phyloP scores from a whole-genome alignment of 2,113 vertebrate genomes.

The Archilochus colubris region DNA sequence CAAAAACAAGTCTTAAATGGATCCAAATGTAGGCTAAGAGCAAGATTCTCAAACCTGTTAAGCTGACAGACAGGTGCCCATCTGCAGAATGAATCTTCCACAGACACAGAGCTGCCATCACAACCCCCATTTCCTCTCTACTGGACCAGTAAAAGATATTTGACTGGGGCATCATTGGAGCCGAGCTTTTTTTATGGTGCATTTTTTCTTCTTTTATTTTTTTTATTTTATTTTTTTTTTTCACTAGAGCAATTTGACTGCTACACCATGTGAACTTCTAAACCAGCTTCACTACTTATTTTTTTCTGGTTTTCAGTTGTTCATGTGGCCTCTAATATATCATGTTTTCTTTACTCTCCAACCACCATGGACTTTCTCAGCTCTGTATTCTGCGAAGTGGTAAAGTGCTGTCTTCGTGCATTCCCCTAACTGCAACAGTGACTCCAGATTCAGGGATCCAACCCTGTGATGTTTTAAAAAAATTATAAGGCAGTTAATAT shows the following conservation, averaged over 20 bases:
- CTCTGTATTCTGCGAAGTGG: background rate
- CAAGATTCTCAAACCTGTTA: background rate
- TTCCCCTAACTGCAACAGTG: background rate
- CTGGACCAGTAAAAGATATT: background rate
- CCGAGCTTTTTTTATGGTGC: fast-evolving
- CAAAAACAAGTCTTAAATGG: background rate
- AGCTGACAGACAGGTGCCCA: background rate
- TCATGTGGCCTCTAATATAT: fast-evolving
- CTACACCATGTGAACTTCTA: background rate
- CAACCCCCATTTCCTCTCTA: background rate
- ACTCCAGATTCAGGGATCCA: background rate
- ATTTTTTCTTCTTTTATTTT: too few species aligned
- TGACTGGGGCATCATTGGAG: background rate
- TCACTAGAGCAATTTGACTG: background rate
- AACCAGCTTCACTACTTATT: background rate
- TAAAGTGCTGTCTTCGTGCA: background rate
- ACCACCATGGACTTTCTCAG: background rate
- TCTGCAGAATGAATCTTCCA: background rate
- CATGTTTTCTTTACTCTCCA: background rate
- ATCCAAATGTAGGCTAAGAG: background rate
- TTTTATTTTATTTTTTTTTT: background rate
- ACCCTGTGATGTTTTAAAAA: background rate
- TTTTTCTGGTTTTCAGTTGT: background rate
- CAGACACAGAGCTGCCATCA: background rate
- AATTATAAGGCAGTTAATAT: background rate